Evolutionary conservation across 2,797 vertebrate species (phyloP), one percentile per base, ranked within the genome.

Genomic region (Poecilia wingei): DNA sequence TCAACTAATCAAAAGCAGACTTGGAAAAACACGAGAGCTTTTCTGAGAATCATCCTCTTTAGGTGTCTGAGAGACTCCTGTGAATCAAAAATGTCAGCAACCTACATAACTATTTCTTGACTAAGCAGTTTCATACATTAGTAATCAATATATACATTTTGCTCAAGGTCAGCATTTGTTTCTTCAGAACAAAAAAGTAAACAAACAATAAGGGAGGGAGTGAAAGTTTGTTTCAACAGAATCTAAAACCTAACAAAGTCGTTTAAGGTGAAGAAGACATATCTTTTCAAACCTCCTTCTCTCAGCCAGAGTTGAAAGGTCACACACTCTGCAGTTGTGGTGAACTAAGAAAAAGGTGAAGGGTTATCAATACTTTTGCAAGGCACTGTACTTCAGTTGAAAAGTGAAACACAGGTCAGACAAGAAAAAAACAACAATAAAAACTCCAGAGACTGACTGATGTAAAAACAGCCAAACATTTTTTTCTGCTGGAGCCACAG

Each of bases 401-500:
- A 31, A 66, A 66, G 6, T 10, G 41, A 43, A 41, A 13, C 20
- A 36, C 36, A 41, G 64, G 36, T 9, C 1, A 36, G 3, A 4
- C 36, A 25, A 68, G 2, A 41, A 41, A 41, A 13, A 43, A 14
- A 1, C 14, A 1, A 3, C n/a, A 3, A 25, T 31, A 31, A 7
- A 16, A 6, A 6, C 10, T 43, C 22, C 39, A 25, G 36, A n/a
- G 22, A 28, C 6, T 0, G 25, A 6, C 1, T 6, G 33, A 41
- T 53, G 28, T 45, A 12, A 14, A 28, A 33, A n/a, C 7, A 33
- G 47, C 68, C 6, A 49, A 14, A 1, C 6, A 0, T 33, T 46
- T 75, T 18, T 64, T 18, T 64, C 46, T 36, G 6, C 76, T 57
- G 80, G 64, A 28, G 61, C 72, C 81, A 68, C 64, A 82, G 75